These are phyloP conservation scores for Caenorhabditis plicata DNA, from an alignment of 2,888 invertebrate species.

Conservation along the genomic window DNA sequence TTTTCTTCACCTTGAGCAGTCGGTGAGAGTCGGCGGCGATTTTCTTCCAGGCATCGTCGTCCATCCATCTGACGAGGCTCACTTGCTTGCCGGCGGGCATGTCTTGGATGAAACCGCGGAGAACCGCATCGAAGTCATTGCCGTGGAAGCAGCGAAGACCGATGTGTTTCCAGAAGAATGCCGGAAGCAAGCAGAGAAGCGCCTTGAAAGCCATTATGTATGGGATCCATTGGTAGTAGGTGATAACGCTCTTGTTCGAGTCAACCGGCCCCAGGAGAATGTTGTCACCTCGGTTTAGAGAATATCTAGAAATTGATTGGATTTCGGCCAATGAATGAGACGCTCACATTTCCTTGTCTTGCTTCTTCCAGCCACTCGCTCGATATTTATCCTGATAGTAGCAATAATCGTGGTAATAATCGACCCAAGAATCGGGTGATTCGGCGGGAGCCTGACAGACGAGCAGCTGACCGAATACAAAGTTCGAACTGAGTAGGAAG, in stretches of 20 bases:
- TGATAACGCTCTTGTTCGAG: slow-evolving; percentile 3
- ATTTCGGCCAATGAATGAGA: background rate
- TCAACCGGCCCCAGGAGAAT: background rate
- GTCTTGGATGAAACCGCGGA: slow-evolving; percentile 5
- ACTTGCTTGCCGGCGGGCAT: slow-evolving; percentile 4
- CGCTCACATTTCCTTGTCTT: background rate
- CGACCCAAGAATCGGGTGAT: slow-evolving; percentile 17
- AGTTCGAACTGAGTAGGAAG: slow-evolving; percentile 14
- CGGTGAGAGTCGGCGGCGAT: slow-evolving; percentile 5
- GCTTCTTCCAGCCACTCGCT: background rate
- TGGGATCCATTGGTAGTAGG: slow-evolving; percentile 39
- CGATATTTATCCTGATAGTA: slow-evolving; percentile 32
- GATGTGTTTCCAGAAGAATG: slow-evolving; percentile 15
- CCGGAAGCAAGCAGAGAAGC: slow-evolving; percentile 23
- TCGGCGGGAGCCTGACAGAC: slow-evolving; percentile 20
- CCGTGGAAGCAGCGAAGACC: slow-evolving; percentile 23
- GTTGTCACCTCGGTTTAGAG: background rate
- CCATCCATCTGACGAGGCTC: slow-evolving; percentile 1
- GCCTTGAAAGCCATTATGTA: slow-evolving; percentile 37
- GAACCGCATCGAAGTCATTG: slow-evolving; percentile 11
- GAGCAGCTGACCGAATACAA: slow-evolving; percentile 27
- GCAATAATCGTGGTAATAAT: slow-evolving; percentile 34
- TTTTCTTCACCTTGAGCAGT: slow-evolving; percentile 17
- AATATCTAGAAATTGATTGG: background rate
- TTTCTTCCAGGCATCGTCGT: slow-evolving; percentile 4